Conservation (phyloP, 2,888 invertebrate genomes). For the Mesochorus sp. region DNA sequence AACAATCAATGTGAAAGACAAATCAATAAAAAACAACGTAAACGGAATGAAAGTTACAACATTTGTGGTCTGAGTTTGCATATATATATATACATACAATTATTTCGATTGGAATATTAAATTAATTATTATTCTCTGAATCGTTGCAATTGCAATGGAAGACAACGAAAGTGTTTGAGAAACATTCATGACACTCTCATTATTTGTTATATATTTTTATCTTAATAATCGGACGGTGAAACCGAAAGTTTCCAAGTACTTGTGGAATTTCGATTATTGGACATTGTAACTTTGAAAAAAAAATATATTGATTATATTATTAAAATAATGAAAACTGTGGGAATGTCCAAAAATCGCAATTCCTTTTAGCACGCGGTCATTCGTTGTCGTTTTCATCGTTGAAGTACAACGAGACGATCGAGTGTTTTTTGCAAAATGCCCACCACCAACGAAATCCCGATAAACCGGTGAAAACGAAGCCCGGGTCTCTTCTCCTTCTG, state of each 20-base stretch:
- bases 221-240: slow-evolving; percentile 18
- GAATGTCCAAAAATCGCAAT: slow-evolving; percentile 46
- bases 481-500: slow-evolving; percentile 85
- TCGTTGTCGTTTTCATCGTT: slow-evolving; percentile 80
- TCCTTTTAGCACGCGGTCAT: slow-evolving; percentile 63
- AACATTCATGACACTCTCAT: neutral
- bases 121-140: neutral
- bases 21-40: neutral
- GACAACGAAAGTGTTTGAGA: neutral
- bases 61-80: neutral
- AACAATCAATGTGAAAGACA: neutral
- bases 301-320: neutral
- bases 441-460: slow-evolving; percentile 91
- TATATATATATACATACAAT: slow-evolving; percentile 48
- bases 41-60: slow-evolving; percentile 20
- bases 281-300: neutral
- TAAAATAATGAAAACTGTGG: neutral
- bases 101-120: neutral
- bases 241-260: neutral
- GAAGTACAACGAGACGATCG: slow-evolving; percentile 87
- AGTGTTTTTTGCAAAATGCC: slow-evolving; percentile 91
- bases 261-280: slow-evolving; percentile 47
- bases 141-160: slow-evolving; percentile 13
- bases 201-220: neutral
- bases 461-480: slow-evolving; percentile 87